A percentile compares a stretch with the other conserved stretches of the same genome.
Conservation (phyloP, 2,888 invertebrate genomes). For the Orthosia gracilis region DNA sequence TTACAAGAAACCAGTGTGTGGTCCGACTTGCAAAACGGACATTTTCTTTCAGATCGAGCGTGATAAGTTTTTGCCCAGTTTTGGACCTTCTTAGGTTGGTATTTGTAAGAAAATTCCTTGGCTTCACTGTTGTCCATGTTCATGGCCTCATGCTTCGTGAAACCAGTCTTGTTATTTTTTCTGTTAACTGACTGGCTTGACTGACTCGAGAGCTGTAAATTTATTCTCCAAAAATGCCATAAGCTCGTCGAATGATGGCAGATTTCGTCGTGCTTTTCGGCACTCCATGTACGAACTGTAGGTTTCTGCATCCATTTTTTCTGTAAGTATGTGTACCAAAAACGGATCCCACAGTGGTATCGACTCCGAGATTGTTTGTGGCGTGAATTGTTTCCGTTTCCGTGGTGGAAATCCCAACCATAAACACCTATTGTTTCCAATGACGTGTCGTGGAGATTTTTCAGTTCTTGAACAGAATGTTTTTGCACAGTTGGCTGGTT, state of each 20-base stretch:
- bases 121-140: constrained; percentile 6
- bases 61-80: background rate
- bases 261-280: background rate
- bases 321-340: constrained; percentile 7
- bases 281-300: too few relatives aligned
- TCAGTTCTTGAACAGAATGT: constrained; percentile 2
- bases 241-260: constrained; percentile 6
- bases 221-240: constrained; percentile 10
- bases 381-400: too few relatives aligned
- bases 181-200: too few relatives aligned
- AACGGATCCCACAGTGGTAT: constrained; percentile 21
- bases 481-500: background rate
- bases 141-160: constrained; percentile 1
- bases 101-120: background rate
- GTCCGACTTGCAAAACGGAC: constrained; percentile 2
- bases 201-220: background rate
- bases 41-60: background rate
- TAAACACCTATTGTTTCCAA: too few relatives aligned
- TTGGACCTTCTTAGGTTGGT: background rate
- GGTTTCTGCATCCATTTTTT: too few relatives aligned
- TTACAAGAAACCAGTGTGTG: background rate
- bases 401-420: too few relatives aligned
- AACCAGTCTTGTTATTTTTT: background rate
- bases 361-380: constrained; percentile 12
- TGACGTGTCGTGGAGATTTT: background rate